Conservation (phyloP, 2,797 vertebrate species). For the Graptemys geographica region DNA sequence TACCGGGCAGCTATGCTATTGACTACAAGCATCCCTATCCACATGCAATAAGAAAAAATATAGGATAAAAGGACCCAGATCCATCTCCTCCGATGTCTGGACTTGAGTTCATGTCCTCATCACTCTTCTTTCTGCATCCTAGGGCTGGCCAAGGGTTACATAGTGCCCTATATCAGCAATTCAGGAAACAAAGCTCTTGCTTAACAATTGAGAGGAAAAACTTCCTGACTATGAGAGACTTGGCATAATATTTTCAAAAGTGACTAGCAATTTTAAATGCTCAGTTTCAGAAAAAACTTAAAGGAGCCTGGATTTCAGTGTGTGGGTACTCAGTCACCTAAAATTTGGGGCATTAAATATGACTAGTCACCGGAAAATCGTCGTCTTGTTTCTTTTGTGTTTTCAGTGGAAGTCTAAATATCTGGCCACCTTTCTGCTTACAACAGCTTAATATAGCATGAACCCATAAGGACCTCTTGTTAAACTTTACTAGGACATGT, state of each 20-base stretch:
- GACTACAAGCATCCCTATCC: not conserved
- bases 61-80: not conserved
- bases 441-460: not conserved
- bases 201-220: not conserved
- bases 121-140: not conserved
- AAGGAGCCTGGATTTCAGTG: not conserved
- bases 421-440: not conserved
- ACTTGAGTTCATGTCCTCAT: not conserved
- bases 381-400: not conserved
- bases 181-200: not conserved
- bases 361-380: not conserved
- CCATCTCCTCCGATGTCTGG: not conserved
- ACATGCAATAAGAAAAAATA: not conserved
- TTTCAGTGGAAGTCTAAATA: constrained; percentile 3
- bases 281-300: not conserved
- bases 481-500: not conserved
- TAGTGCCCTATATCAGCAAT: not conserved
- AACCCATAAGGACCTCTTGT: not conserved
- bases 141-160: not conserved
- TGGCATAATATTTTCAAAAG: not conserved
- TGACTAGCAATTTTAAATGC: not conserved
- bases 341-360: not conserved
- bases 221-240: not conserved
- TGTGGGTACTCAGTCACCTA: not conserved
- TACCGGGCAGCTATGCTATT: not conserved